Base-by-base conservation (phyloP, 2,797 vertebrate genomes). In the Tympanoctomys barrerae region DNA sequence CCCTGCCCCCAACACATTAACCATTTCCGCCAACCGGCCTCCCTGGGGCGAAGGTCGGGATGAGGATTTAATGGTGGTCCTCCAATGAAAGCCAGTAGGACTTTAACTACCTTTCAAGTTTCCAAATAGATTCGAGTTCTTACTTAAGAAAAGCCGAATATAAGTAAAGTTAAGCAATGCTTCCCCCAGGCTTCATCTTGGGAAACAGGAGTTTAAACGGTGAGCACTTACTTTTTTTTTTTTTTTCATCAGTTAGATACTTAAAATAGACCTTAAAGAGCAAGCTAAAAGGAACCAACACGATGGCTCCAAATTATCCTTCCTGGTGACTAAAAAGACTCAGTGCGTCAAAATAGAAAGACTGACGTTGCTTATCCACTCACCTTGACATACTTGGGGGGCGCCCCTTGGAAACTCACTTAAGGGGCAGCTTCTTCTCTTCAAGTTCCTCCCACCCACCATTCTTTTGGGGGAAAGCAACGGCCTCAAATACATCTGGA, bases 251-350 rank as follows among this genome's bases (percentile, higher is more conserved):
- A 96, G 88, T 87, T 95, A 87, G 83, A 70, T 57, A 78, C 87
- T 97, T 96, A 84, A 96, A 95, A 97, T 91, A 93, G 77, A 96
- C 26, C 18, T 86, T 81, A 90, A 94, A 84, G n/a, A 91, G 46
- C 54, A 54, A 24, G 52, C 87, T 92, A 82, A 91, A 96, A 93
- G 57, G 80, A 96, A 70, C 21, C 73, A 80, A 84, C 39, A 57
- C 59, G 5, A 14, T 39, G 73, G 1, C 26, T 93, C 86, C 82
- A 95, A 95, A 95, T 96, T 79, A 85, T 71, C 68, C 82, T 91
- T 93, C 57, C 73, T 85, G 77, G 33, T 94, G 64, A 90, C 82
- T 97, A 93, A 92, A 90, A 92, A 87, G 39, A 21, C 49, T 57
- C 87, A 83, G 52, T 71, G 86, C 73, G 18, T 89, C 28, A 49